phyloP scores from a whole-genome alignment of 2,888 invertebrate genomes.

The Ormia ochracea region DNA sequence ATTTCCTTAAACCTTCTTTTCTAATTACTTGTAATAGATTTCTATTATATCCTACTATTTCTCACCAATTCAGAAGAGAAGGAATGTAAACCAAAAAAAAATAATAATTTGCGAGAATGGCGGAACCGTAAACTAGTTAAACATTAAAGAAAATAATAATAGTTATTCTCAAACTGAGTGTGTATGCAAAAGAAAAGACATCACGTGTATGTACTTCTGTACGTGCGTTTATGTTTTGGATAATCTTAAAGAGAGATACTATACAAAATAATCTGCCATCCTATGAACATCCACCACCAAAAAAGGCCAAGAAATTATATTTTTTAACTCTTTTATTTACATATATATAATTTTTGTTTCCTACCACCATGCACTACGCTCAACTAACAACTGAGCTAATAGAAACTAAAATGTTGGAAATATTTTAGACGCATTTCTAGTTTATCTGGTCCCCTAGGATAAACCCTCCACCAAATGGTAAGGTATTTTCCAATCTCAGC shows the following conservation, averaged over 20 bases:
- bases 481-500: background rate
- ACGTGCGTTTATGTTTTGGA: too few relatives aligned
- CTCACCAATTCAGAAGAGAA: too few relatives aligned
- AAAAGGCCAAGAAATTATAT: background rate
- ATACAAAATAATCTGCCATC: slow-evolving; percentile 6
- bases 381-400: background rate
- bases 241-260: background rate
- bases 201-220: too few relatives aligned
- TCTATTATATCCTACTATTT: too few relatives aligned
- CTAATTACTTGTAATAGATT: too few relatives aligned
- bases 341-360: background rate
- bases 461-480: slow-evolving; percentile 38
- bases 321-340: slow-evolving; percentile 17
- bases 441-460: slow-evolving; percentile 41
- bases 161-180: too few relatives aligned
- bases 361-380: background rate
- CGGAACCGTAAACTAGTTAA: too few relatives aligned
- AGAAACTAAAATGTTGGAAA: background rate
- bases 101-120: too few relatives aligned
- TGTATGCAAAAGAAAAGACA: too few relatives aligned
- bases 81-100: too few relatives aligned
- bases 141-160: too few relatives aligned
- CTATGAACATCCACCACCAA: slow-evolving; percentile 40
- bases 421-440: background rate
- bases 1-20: too few relatives aligned